Base-by-base conservation (phyloP, 2,888 invertebrate species). In the Leptothorax acervorum region DNA sequence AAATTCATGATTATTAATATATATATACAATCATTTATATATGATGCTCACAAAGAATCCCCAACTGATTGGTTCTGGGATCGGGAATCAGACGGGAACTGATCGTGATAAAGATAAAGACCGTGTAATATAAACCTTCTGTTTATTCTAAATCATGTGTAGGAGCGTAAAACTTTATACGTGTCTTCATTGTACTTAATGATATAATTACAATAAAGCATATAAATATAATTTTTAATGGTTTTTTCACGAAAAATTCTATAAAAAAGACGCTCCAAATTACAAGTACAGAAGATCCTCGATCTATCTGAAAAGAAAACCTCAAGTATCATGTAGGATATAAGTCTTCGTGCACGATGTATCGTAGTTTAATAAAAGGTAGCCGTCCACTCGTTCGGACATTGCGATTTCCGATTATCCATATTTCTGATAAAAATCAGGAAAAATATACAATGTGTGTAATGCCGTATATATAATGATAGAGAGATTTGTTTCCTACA, bases 61-160 rank as follows among this genome's bases (percentile, higher is more conserved):
- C 0, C 31, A 35, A 55, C 23, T 6, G 15, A 18, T 39, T 48
- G 12, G 5, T 9, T 70, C 35, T 76, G 62, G 87, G 81, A 88
- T 60, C 35, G 79, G 83, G 76, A 3, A 68, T 78, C 2, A 28
- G 28, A 9, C 23, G 11, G 12, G 85, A 78, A 83, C 78, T 48
- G 31, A 57, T 65, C 11, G 35, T 35, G 42, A 60, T 12, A 28
- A 65, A 35, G 23, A 45, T 82, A 85, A 66, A 83, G 65, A 75
- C 75, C 66, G 60, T 63, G 11, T 71, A 74, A 48, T 88, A 89
- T 76, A 89, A 90, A 89, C 42, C 84, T 82, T 84, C 66, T 82
- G 82, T 90, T 90, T 90, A 90, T 90, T 90, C 85, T 83, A 86
- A 84, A 90, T 85, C 79, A 87, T 65, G 35, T 84, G 82, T 78